Evolutionary conservation across 2,888 invertebrate species (phyloP).

Genomic region (Microdon myrmicae): DNA sequence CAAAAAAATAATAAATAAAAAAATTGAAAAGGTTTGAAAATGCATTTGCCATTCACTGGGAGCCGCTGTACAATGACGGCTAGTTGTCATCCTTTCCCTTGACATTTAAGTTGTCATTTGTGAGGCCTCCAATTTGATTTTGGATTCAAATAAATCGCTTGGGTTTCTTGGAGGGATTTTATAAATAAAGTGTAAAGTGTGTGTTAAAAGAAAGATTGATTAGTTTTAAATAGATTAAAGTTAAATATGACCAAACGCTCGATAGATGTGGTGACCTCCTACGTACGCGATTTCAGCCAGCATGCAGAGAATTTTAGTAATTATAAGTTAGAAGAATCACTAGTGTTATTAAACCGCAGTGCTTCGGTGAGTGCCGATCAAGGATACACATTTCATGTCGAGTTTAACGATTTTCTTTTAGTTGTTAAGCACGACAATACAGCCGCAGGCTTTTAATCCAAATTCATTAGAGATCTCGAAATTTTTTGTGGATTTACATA

Average conservation of each 20-base stretch:
- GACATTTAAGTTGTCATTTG: too few species aligned
- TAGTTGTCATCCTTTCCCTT: too few species aligned
- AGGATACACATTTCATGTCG: background rate
- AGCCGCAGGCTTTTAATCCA: conserved; percentile 58
- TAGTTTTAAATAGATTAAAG: background rate
- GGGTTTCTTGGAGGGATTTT: background rate
- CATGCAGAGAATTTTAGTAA: conserved; percentile 58
- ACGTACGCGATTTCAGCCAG: conserved; percentile 60
- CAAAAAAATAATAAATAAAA: too few species aligned
- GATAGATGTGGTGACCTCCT: conserved; percentile 56
- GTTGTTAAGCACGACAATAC: conserved; percentile 57
- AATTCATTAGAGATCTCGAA: conserved; percentile 59
- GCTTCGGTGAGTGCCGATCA: conserved; percentile 54
- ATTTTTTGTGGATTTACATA: conserved; percentile 63
- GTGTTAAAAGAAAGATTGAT: conserved; percentile 7
- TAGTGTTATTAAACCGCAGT: conserved; percentile 61
- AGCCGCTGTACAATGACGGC: too few species aligned
- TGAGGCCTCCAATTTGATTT: too few species aligned
- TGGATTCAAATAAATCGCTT: background rate
- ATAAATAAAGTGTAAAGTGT: background rate
- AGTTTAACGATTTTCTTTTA: conserved; percentile 1
- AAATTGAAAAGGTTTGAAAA: too few species aligned
- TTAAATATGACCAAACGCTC: conserved; percentile 44
- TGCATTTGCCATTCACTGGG: too few species aligned
- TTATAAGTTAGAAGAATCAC: conserved; percentile 58